phyloP scores from a whole-genome alignment of 2,797 vertebrate genomes.

The Gorsachius magnificus region DNA sequence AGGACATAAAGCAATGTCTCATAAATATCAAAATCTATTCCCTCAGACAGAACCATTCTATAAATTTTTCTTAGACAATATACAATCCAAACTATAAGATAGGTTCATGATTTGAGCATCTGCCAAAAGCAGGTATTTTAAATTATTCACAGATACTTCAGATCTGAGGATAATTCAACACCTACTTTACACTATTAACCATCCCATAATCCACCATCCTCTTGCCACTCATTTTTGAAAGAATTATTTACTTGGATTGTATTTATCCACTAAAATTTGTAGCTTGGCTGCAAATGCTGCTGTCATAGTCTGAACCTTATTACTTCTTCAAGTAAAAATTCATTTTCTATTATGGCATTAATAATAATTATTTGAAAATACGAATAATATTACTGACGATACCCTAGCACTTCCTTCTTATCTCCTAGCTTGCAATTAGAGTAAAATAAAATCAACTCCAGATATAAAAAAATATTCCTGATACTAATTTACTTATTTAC shows the following conservation, averaged over 20 bases:
- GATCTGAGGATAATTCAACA: background rate
- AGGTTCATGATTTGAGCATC: background rate
- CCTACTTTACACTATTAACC: background rate
- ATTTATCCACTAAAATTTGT: background rate
- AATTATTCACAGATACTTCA: background rate
- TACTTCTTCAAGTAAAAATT: background rate
- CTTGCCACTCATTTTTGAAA: background rate
- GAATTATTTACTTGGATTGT: background rate
- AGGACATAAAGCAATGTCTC: background rate
- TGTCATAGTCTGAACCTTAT: background rate
- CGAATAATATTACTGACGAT: background rate
- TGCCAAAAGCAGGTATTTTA: background rate
- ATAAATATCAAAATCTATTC: constrained; percentile 5
- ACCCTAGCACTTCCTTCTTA: background rate
- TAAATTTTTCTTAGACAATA: background rate
- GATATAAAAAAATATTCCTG: background rate
- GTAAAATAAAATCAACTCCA: background rate
- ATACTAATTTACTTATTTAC: background rate
- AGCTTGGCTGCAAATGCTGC: background rate
- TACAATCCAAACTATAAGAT: background rate
- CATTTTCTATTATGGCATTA: background rate
- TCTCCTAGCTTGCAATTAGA: background rate
- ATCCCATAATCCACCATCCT: background rate
- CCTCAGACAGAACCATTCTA: background rate
- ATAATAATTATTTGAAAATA: background rate